phyloP scores from a whole-genome alignment of 1,140 invertebrate genomes.

The Procambarus virginalis region DNA sequence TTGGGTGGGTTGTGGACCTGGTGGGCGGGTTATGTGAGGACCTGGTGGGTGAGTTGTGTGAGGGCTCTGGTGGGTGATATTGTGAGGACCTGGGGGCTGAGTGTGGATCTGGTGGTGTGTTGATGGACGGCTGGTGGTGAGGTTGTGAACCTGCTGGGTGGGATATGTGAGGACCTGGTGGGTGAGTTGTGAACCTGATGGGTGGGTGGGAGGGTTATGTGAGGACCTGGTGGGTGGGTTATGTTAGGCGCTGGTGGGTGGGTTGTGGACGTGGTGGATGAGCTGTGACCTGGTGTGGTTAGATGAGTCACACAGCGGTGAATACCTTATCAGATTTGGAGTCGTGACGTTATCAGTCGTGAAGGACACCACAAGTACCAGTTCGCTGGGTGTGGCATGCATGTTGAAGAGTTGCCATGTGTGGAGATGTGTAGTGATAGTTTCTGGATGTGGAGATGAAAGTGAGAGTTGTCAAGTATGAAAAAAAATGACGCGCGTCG shows the following conservation, averaged over 20 bases:
- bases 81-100: background rate
- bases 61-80: background rate
- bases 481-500: too few species aligned
- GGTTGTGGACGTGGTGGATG: background rate
- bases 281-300: background rate
- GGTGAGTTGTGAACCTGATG: background rate
- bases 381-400: background rate
- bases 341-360: background rate
- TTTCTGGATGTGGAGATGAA: background rate
- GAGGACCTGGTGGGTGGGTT: background rate
- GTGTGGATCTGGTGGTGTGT: background rate
- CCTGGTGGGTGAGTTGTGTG: background rate
- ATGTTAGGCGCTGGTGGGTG: background rate
- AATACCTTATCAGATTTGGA: background rate
- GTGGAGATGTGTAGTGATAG: background rate
- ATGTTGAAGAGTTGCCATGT: background rate
- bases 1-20: background rate
- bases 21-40: background rate
- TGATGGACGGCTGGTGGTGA: background rate
- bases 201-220: background rate
- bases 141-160: background rate
- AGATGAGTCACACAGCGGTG: background rate
- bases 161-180: background rate
- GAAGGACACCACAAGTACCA: background rate
- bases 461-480: background rate